Evolutionary conservation across 1,140 invertebrate species (phyloP).

Genomic region (Marisa cornuarietis): DNA sequence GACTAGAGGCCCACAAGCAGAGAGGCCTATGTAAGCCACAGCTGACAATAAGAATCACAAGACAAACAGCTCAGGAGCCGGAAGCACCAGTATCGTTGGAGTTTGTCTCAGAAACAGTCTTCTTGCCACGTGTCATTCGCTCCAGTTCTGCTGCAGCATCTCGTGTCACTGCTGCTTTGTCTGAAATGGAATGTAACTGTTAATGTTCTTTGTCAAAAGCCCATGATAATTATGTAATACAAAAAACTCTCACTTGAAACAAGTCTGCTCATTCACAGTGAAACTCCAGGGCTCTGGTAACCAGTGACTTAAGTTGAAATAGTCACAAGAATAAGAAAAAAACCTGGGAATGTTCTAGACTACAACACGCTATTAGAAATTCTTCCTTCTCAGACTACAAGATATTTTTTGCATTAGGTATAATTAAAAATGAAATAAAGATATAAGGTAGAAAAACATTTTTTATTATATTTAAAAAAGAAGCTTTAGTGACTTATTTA

Average conservation of each 20-base stretch:
- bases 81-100: conserved; percentile 26
- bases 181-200: conserved; percentile 43
- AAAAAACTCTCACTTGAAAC: not conserved
- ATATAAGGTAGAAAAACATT: no score
- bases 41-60: not conserved
- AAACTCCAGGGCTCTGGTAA: no score
- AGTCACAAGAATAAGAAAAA: no score
- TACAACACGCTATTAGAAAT: no score
- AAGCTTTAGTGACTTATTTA: no score
- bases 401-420: no score
- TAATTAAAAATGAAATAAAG: no score
- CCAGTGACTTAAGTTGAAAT: no score
- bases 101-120: conserved; percentile 51
- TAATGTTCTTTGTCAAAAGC: not conserved
- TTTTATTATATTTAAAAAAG: no score
- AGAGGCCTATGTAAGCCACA: not conserved
- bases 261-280: not conserved
- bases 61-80: conserved; percentile 16
- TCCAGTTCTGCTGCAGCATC: conserved; percentile 93
- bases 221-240: not conserved
- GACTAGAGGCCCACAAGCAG: no score
- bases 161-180: conserved; percentile 76
- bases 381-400: no score
- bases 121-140: conserved; percentile 81
- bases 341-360: no score